Percentiles rank a stretch among this genome's conserved stretches.
Evolutionary conservation across 2,888 invertebrate genomes (phyloP).

Genomic region (Yponomeuta plumbellus): DNA sequence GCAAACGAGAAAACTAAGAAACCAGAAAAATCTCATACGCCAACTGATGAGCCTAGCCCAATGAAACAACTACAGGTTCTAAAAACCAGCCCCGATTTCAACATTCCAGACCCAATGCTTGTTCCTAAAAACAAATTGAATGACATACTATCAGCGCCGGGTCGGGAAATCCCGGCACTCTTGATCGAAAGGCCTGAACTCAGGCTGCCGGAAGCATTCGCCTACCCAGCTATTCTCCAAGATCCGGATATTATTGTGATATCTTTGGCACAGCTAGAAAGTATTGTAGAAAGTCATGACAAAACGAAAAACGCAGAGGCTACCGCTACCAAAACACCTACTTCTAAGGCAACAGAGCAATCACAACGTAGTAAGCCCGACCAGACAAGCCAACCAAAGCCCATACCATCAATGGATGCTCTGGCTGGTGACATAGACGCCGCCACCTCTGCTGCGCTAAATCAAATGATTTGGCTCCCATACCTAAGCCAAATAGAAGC

Average conservation of each 20-base stretch:
- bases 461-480: constrained; percentile 85
- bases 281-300: constrained; percentile 75
- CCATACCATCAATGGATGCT: constrained; percentile 56
- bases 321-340: constrained; percentile 35
- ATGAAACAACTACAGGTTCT: constrained; percentile 83
- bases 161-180: constrained; percentile 85
- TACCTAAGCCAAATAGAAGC: constrained; percentile 80
- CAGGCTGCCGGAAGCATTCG: constrained; percentile 83
- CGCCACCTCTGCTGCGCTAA: constrained; percentile 81
- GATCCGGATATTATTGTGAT: constrained; percentile 88
- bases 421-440: constrained; percentile 81
- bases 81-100: constrained; percentile 79
- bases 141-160: constrained; percentile 82
- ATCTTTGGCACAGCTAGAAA: constrained; percentile 83
- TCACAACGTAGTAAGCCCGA: constrained; percentile 23
- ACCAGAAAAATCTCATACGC: constrained; percentile 39
- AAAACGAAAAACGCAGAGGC: constrained; percentile 37
- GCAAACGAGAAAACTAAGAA: constrained; percentile 40
- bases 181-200: constrained; percentile 83
- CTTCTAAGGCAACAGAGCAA: constrained; percentile 36
- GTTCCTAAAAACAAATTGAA: constrained; percentile 86
- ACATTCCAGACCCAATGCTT: constrained; percentile 87
- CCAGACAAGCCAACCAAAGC: constrained; percentile 40
- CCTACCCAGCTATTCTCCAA: constrained; percentile 82
- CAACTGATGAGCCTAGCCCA: constrained; percentile 75